These are phyloP conservation scores for Sebastolobus alascanus DNA, from an alignment of 2,797 vertebrate species.

Conservation along the genomic window DNA sequence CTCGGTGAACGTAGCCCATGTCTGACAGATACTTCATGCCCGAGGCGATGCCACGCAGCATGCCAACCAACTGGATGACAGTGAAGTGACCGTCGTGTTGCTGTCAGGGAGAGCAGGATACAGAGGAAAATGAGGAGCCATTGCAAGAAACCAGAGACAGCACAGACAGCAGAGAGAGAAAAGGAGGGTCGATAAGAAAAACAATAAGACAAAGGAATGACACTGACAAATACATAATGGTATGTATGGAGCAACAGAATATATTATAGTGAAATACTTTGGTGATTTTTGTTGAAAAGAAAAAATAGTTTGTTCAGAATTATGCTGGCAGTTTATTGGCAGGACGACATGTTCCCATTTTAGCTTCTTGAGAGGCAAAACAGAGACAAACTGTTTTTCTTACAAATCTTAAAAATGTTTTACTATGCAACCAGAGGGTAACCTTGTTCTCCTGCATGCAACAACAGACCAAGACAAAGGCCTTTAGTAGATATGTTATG, in stretches of 20 bases:
- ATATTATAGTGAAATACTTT: neutral
- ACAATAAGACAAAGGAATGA: neutral
- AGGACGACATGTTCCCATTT: constrained; percentile 15
- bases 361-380: neutral
- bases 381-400: neutral
- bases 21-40: constrained; percentile 99
- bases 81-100: constrained; percentile 98
- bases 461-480: neutral
- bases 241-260: neutral
- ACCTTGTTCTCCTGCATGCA: neutral
- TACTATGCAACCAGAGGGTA: neutral
- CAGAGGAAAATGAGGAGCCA: constrained; percentile 13
- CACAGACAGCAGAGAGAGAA: neutral
- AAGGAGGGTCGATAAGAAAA: neutral
- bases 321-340: constrained; percentile 17
- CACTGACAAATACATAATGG: neutral
- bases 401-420: neutral
- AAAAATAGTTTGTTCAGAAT: constrained; percentile 5
- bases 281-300: neutral
- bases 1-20: constrained; percentile 97
- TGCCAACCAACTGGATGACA: constrained; percentile 96
- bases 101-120: constrained; percentile 71
- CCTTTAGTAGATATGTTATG: neutral
- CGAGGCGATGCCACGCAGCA: constrained; percentile 95
- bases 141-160: constrained; percentile 4